Base-by-base conservation (phyloP, 2,888 invertebrate genomes). In the Carcina quercana region DNA sequence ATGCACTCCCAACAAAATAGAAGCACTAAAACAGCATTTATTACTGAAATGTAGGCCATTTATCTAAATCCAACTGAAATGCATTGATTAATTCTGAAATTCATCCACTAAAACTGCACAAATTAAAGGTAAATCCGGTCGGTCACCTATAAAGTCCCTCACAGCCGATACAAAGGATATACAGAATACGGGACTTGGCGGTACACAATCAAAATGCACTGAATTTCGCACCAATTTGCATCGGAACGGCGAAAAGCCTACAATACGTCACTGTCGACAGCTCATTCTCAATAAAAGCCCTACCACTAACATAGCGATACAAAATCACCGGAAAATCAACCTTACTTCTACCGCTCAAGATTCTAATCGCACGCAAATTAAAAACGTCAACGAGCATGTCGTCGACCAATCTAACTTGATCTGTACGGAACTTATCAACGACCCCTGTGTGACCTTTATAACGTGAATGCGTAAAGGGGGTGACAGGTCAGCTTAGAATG, bases 181-280 rank as follows among this genome's bases (percentile, higher is more conserved):
- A n/a, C n/a, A n/a, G n/a, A n/a, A n/a, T n/a, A n/a, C n/a, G n/a
- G n/a, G n/a, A n/a, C n/a, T n/a, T n/a, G n/a, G n/a, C n/a, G n/a
- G n/a, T n/a, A 14, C 27, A 10, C 15, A 27, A 15, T 15, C 17
- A 10, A 27, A 55, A 52, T 55, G 42, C 45, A 47, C 50, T 47
- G 43, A 47, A 53, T 54, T 52, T 43, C 47, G 43, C 43, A 50
- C 48, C 44, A 58, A 62, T 66, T 66, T 62, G 62, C 61, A 60
- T 53, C 48, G 46, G 58, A 65, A 64, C 63, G 59, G 47, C 63
- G 67, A 68, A 76, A 73, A 71, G 71, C 71, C 70, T 70, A 71
- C 72, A 71, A 79, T 78, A 72, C 68, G 71, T 80, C 80, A 76
- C 71, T 53, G 64, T 67, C 62, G 73, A 73, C 70, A 67, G 73